Percentiles rank a stretch among this genome's conserved stretches.
Evolutionary conservation across 2,797 vertebrate genomes (phyloP).

Genomic region (Microctenopoma steveboyesi): DNA sequence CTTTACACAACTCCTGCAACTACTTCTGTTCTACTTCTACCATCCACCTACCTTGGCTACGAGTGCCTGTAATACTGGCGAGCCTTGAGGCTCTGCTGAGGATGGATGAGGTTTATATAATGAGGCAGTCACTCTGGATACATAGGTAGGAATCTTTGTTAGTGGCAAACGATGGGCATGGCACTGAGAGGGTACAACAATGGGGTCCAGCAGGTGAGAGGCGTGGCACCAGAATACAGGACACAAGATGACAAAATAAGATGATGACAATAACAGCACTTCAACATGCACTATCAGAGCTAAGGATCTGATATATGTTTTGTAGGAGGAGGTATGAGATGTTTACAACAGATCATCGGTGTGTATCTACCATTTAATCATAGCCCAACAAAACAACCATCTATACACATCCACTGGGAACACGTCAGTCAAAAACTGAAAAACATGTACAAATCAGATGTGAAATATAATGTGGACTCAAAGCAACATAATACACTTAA

Average conservation of each 20-base stretch:
- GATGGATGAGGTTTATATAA: constrained; percentile 81
- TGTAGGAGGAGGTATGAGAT: neutral
- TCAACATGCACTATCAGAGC: constrained; percentile 38
- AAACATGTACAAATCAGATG: constrained; percentile 13
- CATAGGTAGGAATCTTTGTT: constrained; percentile 93
- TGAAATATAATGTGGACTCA: constrained; percentile 19
- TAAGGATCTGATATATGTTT: constrained; percentile 23
- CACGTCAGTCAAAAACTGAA: constrained; percentile 1
- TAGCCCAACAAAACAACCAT: neutral
- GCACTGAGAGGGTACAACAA: constrained; percentile 81
- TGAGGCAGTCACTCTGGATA: constrained; percentile 73
- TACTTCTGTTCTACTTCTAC: neutral
- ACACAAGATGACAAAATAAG: constrained; percentile 49
- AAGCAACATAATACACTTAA: constrained; percentile 36
- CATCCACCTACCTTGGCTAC: constrained; percentile 72
- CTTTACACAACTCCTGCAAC: constrained; percentile 16
- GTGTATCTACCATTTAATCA: neutral
- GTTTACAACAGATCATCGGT: constrained; percentile 17
- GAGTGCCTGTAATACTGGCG: constrained; percentile 61
- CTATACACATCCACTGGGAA: constrained; percentile 22
- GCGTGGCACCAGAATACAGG: constrained; percentile 48
- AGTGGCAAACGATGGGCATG: constrained; percentile 84
- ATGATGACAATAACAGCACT: constrained; percentile 38
- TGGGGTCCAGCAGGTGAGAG: constrained; percentile 40
- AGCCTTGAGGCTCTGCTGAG: constrained; percentile 81